Base-by-base conservation (phyloP, 2,888 invertebrate genomes). In the Elmis aenea region DNA sequence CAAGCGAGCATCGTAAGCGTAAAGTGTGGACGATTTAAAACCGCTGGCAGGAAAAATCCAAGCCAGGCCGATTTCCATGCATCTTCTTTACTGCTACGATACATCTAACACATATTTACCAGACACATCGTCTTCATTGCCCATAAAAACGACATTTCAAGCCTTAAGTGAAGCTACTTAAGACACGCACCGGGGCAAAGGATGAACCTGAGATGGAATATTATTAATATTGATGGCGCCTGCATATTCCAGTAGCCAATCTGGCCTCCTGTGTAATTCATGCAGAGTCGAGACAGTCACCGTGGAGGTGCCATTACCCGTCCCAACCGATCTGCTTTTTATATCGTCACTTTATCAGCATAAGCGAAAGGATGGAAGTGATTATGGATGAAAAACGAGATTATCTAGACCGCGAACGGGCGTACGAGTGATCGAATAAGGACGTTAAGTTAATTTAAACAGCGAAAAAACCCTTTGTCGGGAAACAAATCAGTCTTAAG, bases 201-300 rank as follows among this genome's bases (percentile, higher is more conserved):
- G n/a, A n/a, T n/a, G n/a, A n/a, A 45, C 45, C 45, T 39, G 42
- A 42, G 38, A 42, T 34, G 38, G 44, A 44, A 49, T 57, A 52
- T 54, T 57, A 61, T 65, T 62, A 63, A 65, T 62, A 61, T 62
- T 61, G 60, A 62, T 62, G 61, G 58, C 50, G 52, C 45, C 60
- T 65, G 63, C 64, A 65, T 65, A 62, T 60, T 64, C 58, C 55
- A 64, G 61, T 52, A 64, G 61, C 60, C 62, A 65, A 64, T 65
- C 65, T 64, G 57, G 43, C 54, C 59, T 59, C 47, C 47, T 62
- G 59, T 57, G 57, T 63, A 62, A 63, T 62, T 59, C 62, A 63
- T 62, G 50, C 48, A 45, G 46, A 46, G 53, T 53, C 42, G 42
- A 42, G 42, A 37, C 33, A 38, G 28, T 29, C 36, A 31, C 36